Conservation (phyloP, 2,888 invertebrate genomes). For the Strigamia transsilvanica region DNA sequence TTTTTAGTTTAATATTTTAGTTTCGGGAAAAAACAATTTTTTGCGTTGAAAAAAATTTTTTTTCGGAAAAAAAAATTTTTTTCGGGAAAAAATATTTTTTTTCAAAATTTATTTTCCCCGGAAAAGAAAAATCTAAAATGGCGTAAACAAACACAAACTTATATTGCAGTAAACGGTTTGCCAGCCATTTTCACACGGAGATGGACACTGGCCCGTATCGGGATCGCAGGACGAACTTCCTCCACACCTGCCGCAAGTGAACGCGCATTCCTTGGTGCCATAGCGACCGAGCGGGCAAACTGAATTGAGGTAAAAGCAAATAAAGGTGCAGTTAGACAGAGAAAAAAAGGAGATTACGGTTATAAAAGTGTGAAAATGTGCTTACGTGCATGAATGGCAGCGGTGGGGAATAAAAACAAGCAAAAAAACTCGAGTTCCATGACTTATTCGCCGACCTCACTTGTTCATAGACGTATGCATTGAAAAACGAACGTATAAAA, state of each 20-base stretch:
- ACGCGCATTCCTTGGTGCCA: neutral
- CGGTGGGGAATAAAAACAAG: neutral
- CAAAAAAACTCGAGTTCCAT: neutral
- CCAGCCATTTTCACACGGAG: neutral
- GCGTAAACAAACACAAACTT: neutral
- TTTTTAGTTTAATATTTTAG: no score
- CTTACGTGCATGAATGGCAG: neutral
- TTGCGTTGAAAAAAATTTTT: neutral
- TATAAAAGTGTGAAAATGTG: conserved; percentile 4
- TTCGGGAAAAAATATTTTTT: neutral
- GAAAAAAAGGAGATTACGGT: neutral
- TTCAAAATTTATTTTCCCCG: no score
- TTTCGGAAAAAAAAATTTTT: neutral
- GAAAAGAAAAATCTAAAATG: no score
- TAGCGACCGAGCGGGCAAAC: conserved; percentile 6
- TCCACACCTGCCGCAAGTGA: conserved; percentile 18
- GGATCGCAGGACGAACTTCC: conserved; percentile 27
- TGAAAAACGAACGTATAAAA: neutral
- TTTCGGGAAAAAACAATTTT: neutral
- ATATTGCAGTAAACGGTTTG: conserved; percentile 1
- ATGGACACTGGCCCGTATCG: conserved; percentile 40
- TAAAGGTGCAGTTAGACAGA: neutral
- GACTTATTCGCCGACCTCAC: conserved; percentile 35
- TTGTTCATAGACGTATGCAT: neutral
- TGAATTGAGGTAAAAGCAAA: neutral